Conservation (phyloP, 1,140 invertebrate genomes). For the Maconellicoccus hirsutus region DNA sequence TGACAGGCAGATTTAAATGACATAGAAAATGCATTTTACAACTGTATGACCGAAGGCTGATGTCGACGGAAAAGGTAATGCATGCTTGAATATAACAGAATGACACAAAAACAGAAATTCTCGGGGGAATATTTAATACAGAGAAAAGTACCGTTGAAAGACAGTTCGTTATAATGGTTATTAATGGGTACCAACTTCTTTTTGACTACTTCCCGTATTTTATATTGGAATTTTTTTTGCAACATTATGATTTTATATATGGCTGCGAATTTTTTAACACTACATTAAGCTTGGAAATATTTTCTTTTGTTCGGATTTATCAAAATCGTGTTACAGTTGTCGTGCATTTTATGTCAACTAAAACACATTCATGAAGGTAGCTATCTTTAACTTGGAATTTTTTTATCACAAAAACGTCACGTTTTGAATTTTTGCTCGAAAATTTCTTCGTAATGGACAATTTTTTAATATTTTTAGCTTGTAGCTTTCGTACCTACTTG, state of each 20-base stretch:
- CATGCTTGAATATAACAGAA: background rate
- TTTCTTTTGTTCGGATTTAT: background rate
- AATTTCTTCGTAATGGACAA: too few species aligned
- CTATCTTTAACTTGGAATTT: too few species aligned
- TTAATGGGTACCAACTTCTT: background rate
- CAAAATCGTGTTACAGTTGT: background rate
- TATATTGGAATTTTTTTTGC: background rate
- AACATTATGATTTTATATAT: background rate
- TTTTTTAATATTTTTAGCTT: too few species aligned
- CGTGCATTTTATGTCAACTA: background rate
- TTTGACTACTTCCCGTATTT: background rate
- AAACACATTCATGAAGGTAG: background rate
- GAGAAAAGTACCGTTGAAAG: background rate
- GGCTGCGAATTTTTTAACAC: background rate
- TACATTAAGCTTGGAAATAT: constrained; percentile 5
- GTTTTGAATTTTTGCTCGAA: too few species aligned
- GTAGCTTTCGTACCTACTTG: too few species aligned
- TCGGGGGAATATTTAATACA: background rate
- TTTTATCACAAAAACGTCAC: too few species aligned
- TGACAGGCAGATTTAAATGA: background rate
- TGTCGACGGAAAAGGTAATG: constrained; percentile 6
- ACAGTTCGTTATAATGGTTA: background rate
- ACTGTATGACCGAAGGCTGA: constrained; percentile 1
- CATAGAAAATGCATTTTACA: constrained; percentile 18
- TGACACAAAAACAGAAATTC: constrained; percentile 5